Evolutionary conservation across 1,140 invertebrate genomes (phyloP), one percentile per base, ranked within the genome.

Genomic region (Eumeta japonica): DNA sequence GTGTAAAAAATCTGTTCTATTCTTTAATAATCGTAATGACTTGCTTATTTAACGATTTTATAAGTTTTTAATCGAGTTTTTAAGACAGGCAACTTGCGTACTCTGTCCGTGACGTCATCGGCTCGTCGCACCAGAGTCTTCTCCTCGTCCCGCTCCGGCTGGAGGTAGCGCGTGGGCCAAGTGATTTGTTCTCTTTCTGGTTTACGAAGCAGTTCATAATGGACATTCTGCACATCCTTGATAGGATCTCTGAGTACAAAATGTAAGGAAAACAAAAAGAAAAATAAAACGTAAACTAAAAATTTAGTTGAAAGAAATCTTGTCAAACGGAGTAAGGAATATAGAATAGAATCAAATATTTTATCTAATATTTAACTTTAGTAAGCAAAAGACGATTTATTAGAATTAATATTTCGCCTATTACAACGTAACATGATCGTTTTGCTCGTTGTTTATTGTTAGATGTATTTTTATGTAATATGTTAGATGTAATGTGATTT

Each of bases 81-180:
- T 24, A 7, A 7, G 20, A 24, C 20, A 7, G 7, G 7, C 7
- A n/a, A 7, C 20, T 24, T 33, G 35, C 3, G 37, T 56, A 76
- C 75, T 50, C 61, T 58, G 32, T 76, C 58, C 4, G 75, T 77
- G 3, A 77, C 49, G 37, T 77, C 75, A 38, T 76, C 62, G 2
- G 73, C 75, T 37, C 63, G 63, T 40, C 63, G 63, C 1, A 75
- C 52, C 3, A 77, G 54, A n/a, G 55, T 73, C 41, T 77, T 77
- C 28, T 77, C 72, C 3, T 72, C 65, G 31, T 77, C 75, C 13
- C 50, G 64, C 39, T 77, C 75, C 2, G 75, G 72, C 16, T 63
- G 52, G 3, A 77, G 48, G 38, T 63, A 73, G 1, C 42, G 52
- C 0, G 66, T 63, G 0, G 54, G 39, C 68, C 68, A 73, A 1